A percentile compares a stretch with the other conserved stretches of the same genome.
Conservation (phyloP, 2,113 vertebrate species). For the Eulemur rufifrons region DNA sequence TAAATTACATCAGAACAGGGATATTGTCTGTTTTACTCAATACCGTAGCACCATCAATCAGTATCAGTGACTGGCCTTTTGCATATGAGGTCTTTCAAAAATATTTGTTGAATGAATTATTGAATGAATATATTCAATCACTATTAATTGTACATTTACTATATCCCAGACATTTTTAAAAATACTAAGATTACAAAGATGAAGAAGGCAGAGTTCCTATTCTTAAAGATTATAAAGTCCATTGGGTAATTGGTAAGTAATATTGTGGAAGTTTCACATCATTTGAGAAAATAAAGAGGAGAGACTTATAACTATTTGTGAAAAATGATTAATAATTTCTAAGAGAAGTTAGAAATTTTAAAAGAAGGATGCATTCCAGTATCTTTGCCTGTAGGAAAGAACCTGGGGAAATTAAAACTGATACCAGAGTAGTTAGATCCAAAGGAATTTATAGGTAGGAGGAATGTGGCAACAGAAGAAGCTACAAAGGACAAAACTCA, state of each 20-base stretch:
- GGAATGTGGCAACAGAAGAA: neutral
- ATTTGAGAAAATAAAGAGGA: neutral
- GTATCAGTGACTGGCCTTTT: neutral
- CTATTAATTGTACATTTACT: neutral
- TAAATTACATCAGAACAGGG: neutral
- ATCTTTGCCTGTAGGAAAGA: neutral
- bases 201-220: neutral
- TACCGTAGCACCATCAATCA: neutral
- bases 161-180: neutral
- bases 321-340: neutral
- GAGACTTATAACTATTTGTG: neutral
- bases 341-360: neutral
- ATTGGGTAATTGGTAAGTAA: neutral
- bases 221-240: neutral
- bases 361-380: neutral
- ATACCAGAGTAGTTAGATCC: neutral
- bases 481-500: neutral
- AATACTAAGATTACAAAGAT: neutral
- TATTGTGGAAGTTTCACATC: neutral
- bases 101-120: neutral
- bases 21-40: neutral
- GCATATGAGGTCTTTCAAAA: neutral
- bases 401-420: neutral
- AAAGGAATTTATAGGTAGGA: neutral
- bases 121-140: neutral